Evolutionary conservation across 1,140 invertebrate genomes (phyloP).

Genomic region (Neuroterus valhalla): DNA sequence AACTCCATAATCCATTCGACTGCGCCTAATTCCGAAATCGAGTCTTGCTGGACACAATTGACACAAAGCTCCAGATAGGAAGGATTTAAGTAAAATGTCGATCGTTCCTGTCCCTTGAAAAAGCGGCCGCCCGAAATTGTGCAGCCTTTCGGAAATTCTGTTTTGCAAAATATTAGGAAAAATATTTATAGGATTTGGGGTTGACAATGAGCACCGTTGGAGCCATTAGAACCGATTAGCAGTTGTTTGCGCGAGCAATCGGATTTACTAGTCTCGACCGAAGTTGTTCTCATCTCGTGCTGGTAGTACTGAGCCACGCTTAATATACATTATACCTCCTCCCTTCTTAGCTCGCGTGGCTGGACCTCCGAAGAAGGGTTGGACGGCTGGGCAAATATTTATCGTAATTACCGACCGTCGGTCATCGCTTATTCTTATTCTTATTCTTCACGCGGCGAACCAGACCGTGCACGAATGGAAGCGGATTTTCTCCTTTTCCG

Average conservation of each 20-base stretch:
- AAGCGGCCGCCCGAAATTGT: conserved; percentile 37
- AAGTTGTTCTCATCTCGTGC: conserved; percentile 49
- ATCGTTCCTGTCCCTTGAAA: conserved; percentile 33
- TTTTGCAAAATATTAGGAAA: conserved; percentile 69
- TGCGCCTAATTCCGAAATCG: conserved; percentile 18
- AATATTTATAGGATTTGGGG: conserved; percentile 72
- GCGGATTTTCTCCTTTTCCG: conserved; percentile 43
- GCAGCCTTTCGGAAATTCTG: conserved; percentile 52
- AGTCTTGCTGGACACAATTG: background rate
- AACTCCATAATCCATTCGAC: conserved; percentile 28
- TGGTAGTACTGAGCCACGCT: conserved; percentile 45
- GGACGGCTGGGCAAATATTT: conserved; percentile 74
- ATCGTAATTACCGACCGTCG: conserved; percentile 68
- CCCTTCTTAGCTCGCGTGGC: conserved; percentile 67
- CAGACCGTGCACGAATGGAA: conserved; percentile 35
- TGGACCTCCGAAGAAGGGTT: conserved; percentile 68
- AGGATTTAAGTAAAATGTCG: conserved; percentile 23
- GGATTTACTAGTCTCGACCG: conserved; percentile 50
- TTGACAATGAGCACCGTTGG: conserved; percentile 42
- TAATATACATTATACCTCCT: conserved; percentile 38
- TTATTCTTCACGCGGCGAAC: conserved; percentile 38
- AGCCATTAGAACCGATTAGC: conserved; percentile 68
- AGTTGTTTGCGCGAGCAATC: conserved; percentile 54
- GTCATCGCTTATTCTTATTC: conserved; percentile 35
- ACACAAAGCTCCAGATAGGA: conserved; percentile 15